These are phyloP conservation scores for Alloplasta piceator DNA, from an alignment of 2,888 invertebrate genomes.

Conservation along the genomic window DNA sequence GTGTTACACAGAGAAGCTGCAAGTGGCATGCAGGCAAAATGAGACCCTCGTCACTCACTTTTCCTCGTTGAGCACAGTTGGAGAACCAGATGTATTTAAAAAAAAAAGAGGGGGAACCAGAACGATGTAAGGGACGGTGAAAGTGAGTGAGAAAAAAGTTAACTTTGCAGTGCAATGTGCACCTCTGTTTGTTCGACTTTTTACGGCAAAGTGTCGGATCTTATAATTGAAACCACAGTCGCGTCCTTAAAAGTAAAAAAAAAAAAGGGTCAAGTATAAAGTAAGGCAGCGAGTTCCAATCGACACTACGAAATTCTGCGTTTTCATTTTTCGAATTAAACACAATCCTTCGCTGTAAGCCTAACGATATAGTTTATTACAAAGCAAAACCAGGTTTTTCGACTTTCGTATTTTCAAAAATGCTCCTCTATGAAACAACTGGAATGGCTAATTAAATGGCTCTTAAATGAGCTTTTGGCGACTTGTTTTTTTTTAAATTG, in stretches of 20 bases:
- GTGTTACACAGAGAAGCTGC: constrained; percentile 2
- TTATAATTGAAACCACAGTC: constrained; percentile 14
- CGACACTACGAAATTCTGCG: constrained; percentile 1
- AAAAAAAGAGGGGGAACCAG: background rate
- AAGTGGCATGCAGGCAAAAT: constrained; percentile 17
- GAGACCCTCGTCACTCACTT: constrained; percentile 41
- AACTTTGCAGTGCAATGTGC: background rate
- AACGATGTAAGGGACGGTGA: background rate
- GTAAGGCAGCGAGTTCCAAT: background rate
- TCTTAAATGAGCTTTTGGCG: too few relatives aligned
- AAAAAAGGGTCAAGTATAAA: constrained; percentile 16
- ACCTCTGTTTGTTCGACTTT: background rate
- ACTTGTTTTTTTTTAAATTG: too few relatives aligned
- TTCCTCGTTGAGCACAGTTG: constrained; percentile 1
- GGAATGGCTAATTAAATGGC: too few relatives aligned
- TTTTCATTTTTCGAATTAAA: constrained; percentile 22
- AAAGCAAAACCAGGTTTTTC: too few relatives aligned
- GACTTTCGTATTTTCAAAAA: too few relatives aligned
- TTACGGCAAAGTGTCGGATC: background rate
- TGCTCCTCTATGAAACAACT: too few relatives aligned
- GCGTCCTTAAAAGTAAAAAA: constrained; percentile 12
- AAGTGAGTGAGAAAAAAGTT: background rate
- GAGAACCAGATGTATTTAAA: background rate
- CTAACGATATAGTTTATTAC: background rate
- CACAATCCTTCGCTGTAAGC: background rate